These are phyloP conservation scores for Sarcophaga subvicina DNA, from an alignment of 2,888 invertebrate species.

Conservation along the genomic window DNA sequence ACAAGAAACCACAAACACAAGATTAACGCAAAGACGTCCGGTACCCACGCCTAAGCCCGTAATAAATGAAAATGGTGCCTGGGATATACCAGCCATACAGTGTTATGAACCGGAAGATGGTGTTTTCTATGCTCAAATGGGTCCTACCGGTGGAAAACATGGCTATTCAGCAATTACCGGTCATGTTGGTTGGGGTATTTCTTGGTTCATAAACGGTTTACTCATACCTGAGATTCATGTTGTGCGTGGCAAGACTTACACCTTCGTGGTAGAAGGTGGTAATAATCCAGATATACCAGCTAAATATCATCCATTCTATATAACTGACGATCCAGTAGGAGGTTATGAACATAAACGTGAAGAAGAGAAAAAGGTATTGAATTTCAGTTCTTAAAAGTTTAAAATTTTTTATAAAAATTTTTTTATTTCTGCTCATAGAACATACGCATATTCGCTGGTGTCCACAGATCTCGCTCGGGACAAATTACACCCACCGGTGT, in stretches of 20 bases:
- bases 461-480: conserved; percentile 87
- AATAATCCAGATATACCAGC: conserved; percentile 90
- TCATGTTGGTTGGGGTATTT: conserved; percentile 96
- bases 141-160: conserved; percentile 94
- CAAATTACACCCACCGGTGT: conserved; percentile 88
- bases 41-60: conserved; percentile 85
- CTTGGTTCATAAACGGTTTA: conserved; percentile 97
- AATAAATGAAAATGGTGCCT: conserved; percentile 85
- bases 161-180: conserved; percentile 95
- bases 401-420: conserved; percentile 49
- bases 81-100: conserved; percentile 94
- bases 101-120: conserved; percentile 95
- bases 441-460: conserved; percentile 92
- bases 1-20: conserved; percentile 71
- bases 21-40: conserved; percentile 74
- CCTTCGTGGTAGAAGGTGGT: conserved; percentile 94
- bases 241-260: conserved; percentile 92
- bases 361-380: conserved; percentile 88
- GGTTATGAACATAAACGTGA: conserved; percentile 92
- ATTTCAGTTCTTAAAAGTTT: conserved; percentile 28
- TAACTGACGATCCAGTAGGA: conserved; percentile 95
- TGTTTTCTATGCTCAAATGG: conserved; percentile 96
- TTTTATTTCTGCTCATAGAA: conserved; percentile 82
- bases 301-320: conserved; percentile 95
- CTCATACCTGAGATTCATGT: conserved; percentile 95